Evolutionary conservation across 2,113 vertebrate genomes (phyloP).

Genomic region (Mugil cephalus): DNA sequence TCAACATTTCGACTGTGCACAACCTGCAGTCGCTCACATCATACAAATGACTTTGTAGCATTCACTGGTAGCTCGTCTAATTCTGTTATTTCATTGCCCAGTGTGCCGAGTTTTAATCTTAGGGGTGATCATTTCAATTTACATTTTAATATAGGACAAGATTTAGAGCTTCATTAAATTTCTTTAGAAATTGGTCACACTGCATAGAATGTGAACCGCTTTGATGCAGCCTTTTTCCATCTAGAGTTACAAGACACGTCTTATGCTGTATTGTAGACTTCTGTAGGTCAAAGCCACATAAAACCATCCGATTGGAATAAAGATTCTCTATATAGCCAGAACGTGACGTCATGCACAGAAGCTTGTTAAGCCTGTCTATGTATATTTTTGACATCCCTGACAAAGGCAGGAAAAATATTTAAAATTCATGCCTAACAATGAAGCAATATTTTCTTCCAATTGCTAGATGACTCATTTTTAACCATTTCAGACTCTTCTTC

Average conservation of each 20-base stretch:
- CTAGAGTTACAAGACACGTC: slow-evolving; percentile 22
- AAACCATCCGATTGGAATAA: slow-evolving; percentile 17
- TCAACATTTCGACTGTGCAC: slow-evolving; percentile 12
- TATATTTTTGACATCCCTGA: slow-evolving; percentile 29
- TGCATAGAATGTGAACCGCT: slow-evolving; percentile 6
- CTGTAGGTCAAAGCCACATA: slow-evolving; percentile 3
- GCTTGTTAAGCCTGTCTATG: slow-evolving; percentile 16
- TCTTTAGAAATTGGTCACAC: slow-evolving; percentile 11
- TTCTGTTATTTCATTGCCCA: slow-evolving; percentile 20
- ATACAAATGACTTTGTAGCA: slow-evolving; percentile 16
- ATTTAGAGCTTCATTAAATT: slow-evolving; percentile 33
- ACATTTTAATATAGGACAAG: slow-evolving; percentile 35
- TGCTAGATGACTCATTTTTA: slow-evolving; percentile 8
- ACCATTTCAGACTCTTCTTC: neutral
- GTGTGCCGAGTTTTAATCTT: slow-evolving; percentile 1
- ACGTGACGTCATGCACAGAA: neutral
- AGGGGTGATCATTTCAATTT: slow-evolving; percentile 21
- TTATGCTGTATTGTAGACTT: slow-evolving; percentile 10
- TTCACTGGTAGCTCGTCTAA: slow-evolving; percentile 9
- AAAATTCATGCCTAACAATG: slow-evolving; percentile 56
- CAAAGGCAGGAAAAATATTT: slow-evolving; percentile 32
- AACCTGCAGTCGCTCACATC: slow-evolving; percentile 7
- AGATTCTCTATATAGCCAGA: neutral
- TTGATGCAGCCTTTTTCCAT: slow-evolving; percentile 1
- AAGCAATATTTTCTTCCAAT: slow-evolving; percentile 39